These are phyloP conservation scores for Arnoldichthys spilopterus DNA, from an alignment of 2,797 vertebrate species.

Conservation along the genomic window DNA sequence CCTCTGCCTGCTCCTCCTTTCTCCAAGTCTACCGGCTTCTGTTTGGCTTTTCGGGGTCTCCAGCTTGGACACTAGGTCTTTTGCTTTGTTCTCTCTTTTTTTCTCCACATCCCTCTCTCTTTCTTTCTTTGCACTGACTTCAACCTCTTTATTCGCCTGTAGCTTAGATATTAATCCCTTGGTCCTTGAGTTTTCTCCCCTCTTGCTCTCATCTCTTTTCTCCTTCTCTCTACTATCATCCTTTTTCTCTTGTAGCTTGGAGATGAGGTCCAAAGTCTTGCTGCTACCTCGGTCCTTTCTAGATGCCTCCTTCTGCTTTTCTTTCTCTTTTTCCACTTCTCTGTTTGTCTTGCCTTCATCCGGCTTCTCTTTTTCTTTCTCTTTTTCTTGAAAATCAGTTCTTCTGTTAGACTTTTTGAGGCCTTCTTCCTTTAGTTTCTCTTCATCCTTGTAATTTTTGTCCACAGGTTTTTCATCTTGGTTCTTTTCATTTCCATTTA, in stretches of 20 bases:
- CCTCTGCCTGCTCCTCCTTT: neutral
- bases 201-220: conserved; percentile 60
- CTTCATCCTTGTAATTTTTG: conserved; percentile 30
- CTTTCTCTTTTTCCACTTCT: conserved; percentile 18
- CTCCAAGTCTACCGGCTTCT: conserved; percentile 18
- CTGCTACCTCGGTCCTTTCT: conserved; percentile 62
- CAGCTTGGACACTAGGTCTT: conserved; percentile 45
- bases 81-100: conserved; percentile 38
- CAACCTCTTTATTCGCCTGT: conserved; percentile 34
- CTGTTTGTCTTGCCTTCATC: conserved; percentile 55
- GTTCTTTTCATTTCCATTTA: conserved; percentile 26
- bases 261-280: conserved; percentile 62
- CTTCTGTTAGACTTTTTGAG: conserved; percentile 25
- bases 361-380: conserved; percentile 51
- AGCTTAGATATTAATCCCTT: conserved; percentile 57
- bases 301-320: conserved; percentile 21
- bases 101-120: conserved; percentile 35
- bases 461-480: conserved; percentile 10
- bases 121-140: conserved; percentile 33
- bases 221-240: conserved; percentile 56
- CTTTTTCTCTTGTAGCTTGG: conserved; percentile 66
- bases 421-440: conserved; percentile 11
- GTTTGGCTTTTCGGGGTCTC: conserved; percentile 35
- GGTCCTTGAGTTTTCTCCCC: conserved; percentile 68
- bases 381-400: conserved; percentile 37